phyloP scores from a whole-genome alignment of 1,140 invertebrate species.

The Caenorhabditis tropicalis region DNA sequence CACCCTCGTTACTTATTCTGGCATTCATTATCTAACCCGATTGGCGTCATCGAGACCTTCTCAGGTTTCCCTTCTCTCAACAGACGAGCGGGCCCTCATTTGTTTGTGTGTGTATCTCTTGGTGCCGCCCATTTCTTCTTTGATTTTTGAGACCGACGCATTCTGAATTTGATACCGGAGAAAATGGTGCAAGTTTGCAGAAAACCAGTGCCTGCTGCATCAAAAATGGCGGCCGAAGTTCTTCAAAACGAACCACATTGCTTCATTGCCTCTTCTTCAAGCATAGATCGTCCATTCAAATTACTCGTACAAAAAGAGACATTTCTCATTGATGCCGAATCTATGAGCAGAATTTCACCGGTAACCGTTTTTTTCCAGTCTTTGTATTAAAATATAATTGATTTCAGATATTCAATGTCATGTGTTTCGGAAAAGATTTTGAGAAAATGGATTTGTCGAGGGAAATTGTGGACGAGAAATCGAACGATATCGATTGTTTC shows the following conservation, averaged over 20 bases:
- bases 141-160: neutral
- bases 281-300: slow-evolving; percentile 56
- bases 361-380: no score
- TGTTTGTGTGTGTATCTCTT: neutral
- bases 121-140: neutral
- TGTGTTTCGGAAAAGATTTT: slow-evolving; percentile 58
- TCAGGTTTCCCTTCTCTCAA: neutral
- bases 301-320: slow-evolving; percentile 51
- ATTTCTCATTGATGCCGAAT: slow-evolving; percentile 57
- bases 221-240: slow-evolving; percentile 48
- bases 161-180: neutral
- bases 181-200: slow-evolving; percentile 24
- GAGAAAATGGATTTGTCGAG: slow-evolving; percentile 55
- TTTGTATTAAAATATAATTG: no score
- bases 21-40: slow-evolving; percentile 40
- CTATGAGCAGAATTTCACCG: slow-evolving; percentile 50
- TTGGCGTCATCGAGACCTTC: slow-evolving; percentile 39
- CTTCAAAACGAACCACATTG: slow-evolving; percentile 37
- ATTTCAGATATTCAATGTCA: slow-evolving; percentile 52
- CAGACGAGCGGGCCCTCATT: neutral
- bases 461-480: slow-evolving; percentile 58
- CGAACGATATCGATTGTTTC: slow-evolving; percentile 52
- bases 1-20: slow-evolving; percentile 40
- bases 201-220: neutral
- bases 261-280: slow-evolving; percentile 39